Conservation (phyloP, 2,113 vertebrate species). For the Ochotona princeps region DNA sequence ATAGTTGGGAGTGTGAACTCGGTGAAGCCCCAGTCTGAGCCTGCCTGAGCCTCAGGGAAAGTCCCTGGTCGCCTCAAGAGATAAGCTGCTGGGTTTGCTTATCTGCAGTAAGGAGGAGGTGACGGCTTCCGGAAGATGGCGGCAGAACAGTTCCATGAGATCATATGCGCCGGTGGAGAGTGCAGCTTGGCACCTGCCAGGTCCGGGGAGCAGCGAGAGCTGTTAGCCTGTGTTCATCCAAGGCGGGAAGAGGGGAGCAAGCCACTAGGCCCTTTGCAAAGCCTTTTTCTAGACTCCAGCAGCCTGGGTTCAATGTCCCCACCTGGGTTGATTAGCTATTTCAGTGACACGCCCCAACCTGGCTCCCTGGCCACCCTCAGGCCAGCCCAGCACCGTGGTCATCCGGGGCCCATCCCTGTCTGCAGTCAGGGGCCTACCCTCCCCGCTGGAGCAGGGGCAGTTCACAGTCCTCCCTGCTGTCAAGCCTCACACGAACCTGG, state of each 20-base stretch:
- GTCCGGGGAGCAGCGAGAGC: background rate
- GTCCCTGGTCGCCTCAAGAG: background rate
- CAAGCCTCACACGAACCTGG: background rate
- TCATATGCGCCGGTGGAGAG: background rate
- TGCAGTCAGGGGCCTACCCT: background rate
- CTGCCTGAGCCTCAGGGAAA: background rate
- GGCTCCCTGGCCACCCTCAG: background rate
- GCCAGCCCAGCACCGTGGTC: background rate
- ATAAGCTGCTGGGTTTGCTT: background rate
- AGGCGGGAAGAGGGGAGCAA: background rate
- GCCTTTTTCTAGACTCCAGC: background rate
- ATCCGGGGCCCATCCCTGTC: no score
- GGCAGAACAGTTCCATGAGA: background rate
- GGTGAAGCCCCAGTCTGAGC: background rate
- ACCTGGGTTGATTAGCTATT: background rate
- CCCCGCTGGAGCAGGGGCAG: background rate
- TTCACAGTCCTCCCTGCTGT: no score
- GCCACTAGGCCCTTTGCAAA: background rate
- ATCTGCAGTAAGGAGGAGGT: background rate
- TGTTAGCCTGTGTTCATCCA: background rate
- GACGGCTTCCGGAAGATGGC: background rate
- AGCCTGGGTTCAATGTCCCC: background rate
- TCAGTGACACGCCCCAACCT: background rate
- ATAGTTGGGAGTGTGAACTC: background rate
- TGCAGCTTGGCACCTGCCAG: background rate